phyloP scores from a whole-genome alignment of 2,113 vertebrate species.

The Pontoporia blainvillei region DNA sequence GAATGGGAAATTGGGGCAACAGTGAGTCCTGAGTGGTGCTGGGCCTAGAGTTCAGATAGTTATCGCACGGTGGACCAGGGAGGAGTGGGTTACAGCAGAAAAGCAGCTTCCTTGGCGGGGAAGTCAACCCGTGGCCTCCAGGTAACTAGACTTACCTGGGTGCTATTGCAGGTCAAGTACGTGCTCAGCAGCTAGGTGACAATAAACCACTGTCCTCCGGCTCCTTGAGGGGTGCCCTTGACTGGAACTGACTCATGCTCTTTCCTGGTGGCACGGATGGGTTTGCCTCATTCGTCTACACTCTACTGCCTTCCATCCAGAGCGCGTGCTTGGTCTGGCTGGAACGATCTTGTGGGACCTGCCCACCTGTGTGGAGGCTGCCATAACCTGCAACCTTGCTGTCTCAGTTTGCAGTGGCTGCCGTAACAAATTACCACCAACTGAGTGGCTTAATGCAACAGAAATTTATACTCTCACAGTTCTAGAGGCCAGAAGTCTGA shows the following conservation, averaged over 20 bases:
- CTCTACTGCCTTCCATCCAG: neutral
- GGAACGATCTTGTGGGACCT: rapidly evolving
- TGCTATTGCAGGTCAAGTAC: neutral
- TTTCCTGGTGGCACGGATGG: rapidly evolving
- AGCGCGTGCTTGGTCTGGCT: neutral
- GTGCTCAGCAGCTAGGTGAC: neutral
- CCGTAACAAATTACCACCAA: neutral
- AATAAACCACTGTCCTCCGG: neutral
- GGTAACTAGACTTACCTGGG: neutral
- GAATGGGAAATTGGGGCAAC: neutral
- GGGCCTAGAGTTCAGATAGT: constrained; percentile 11
- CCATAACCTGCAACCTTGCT: neutral
- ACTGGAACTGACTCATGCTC: neutral
- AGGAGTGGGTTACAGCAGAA: neutral
- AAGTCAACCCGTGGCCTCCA: neutral
- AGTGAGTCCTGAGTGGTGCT: constrained; percentile 38
- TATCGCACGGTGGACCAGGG: neutral
- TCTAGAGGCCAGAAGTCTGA: neutral
- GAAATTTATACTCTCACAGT: neutral
- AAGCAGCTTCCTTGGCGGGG: rapidly evolving
- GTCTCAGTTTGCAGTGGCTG: neutral
- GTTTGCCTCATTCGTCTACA: neutral
- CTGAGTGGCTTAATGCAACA: neutral
- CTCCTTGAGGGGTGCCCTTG: neutral
- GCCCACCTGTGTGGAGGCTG: rapidly evolving